A percentile compares a stretch with the other conserved stretches of the same genome.
Evolutionary conservation across 2,797 vertebrate genomes (phyloP).

Genomic region (Acanthurus leucopareius): DNA sequence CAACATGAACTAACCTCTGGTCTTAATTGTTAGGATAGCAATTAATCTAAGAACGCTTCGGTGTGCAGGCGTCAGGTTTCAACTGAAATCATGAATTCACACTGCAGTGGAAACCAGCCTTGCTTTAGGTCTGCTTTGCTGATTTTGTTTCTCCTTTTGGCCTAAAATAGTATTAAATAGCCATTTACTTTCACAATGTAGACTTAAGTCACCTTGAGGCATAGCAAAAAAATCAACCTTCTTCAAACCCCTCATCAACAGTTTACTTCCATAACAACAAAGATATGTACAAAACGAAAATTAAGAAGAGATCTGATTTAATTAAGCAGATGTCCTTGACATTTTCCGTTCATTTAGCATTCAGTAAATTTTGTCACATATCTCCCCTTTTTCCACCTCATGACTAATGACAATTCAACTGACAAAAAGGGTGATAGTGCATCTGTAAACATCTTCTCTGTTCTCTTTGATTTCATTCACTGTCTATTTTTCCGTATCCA

Average conservation of each 20-base stretch:
- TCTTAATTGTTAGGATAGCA: slow-evolving; percentile 48
- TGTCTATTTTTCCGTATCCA: background rate
- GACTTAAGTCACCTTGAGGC: background rate
- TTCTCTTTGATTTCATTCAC: background rate
- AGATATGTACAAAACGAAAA: background rate
- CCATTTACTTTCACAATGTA: background rate
- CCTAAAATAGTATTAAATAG: slow-evolving; percentile 11
- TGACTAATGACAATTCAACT: background rate
- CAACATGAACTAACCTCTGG: slow-evolving; percentile 62
- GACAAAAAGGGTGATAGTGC: background rate
- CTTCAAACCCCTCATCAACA: background rate
- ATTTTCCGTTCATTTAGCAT: background rate
- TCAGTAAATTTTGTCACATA: background rate
- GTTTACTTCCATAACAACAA: background rate
- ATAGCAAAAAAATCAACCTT: background rate
- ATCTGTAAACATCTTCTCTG: background rate
- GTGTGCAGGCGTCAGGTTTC: slow-evolving; percentile 35
- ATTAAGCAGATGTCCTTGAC: background rate
- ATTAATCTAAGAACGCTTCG: slow-evolving; percentile 51
- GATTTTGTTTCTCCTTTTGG: slow-evolving; percentile 15
- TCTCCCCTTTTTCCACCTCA: background rate
- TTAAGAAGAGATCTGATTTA: background rate
- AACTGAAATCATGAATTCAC: slow-evolving; percentile 53
- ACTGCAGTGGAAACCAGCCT: slow-evolving; percentile 12
- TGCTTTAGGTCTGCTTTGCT: slow-evolving; percentile 13